These are phyloP conservation scores for Bibio marci DNA, from an alignment of 2,888 invertebrate species.

Conservation along the genomic window DNA sequence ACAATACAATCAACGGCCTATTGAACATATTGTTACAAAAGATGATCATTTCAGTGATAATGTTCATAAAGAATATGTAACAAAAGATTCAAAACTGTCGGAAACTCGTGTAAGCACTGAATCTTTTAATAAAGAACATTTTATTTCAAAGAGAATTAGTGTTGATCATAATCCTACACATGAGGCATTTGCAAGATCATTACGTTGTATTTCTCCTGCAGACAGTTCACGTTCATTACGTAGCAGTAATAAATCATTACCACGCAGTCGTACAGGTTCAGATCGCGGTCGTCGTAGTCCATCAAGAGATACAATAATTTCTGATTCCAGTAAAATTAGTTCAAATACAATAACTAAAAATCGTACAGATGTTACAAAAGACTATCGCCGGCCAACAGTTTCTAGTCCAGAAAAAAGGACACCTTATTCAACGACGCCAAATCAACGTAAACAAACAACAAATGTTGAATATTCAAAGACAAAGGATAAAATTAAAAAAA, in stretches of 20 bases:
- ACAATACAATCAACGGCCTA: background rate
- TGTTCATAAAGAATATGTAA: background rate
- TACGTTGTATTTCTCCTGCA: constrained; percentile 46
- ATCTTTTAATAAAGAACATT: constrained; percentile 36
- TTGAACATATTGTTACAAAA: background rate
- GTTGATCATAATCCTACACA: constrained; percentile 54
- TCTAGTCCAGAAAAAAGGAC: constrained; percentile 14
- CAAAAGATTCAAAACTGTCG: constrained; percentile 12
- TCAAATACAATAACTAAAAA: constrained; percentile 21
- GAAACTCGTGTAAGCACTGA: constrained; percentile 28
- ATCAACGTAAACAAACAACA: constrained; percentile 2
- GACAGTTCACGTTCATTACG: constrained; percentile 30
- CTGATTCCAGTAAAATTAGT: constrained; percentile 26
- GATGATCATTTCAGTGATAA: background rate
- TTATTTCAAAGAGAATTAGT: constrained; percentile 36
- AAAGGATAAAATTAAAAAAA: background rate
- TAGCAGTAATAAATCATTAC: constrained; percentile 35
- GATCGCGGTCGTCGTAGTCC: constrained; percentile 22
- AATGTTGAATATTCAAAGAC: too few relatives aligned
- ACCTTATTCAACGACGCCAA: constrained; percentile 16
- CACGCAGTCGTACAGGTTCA: constrained; percentile 36
- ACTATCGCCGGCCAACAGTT: constrained; percentile 18
- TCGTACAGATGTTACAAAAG: constrained; percentile 4
- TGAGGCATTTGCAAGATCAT: constrained; percentile 56
- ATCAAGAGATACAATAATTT: constrained; percentile 25